Evolutionary conservation across 1,140 invertebrate genomes (phyloP).

Genomic region (Neotoxoptera formosana): DNA sequence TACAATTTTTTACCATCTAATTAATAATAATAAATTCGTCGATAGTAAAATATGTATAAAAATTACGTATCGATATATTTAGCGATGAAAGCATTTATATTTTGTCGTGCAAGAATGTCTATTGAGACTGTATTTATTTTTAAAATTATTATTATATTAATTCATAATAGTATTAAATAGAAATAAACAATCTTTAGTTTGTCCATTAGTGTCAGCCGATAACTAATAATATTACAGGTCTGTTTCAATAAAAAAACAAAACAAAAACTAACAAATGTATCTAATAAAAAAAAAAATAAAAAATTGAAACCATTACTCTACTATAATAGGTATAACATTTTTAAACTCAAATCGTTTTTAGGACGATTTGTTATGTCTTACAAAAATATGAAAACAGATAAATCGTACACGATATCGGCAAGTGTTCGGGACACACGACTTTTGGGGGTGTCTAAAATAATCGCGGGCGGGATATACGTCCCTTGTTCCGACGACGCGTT

Average conservation of each 20-base stretch:
- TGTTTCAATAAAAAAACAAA: not conserved
- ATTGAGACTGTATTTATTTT: not conserved
- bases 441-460: not conserved
- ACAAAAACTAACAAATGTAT: not conserved
- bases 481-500: too few species aligned
- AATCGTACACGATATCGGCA: not conserved
- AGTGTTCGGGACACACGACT: not conserved
- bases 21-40: not conserved
- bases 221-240: not conserved
- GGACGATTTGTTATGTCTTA: rapidly evolving
- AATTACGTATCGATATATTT: too few species aligned
- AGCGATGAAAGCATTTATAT: not conserved
- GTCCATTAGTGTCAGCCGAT: not conserved
- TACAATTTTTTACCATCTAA: not conserved
- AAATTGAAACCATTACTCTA: not conserved
- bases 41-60: too few species aligned
- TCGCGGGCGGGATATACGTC: too few species aligned
- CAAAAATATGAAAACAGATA: not conserved
- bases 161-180: not conserved
- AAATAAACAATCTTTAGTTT: not conserved
- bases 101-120: not conserved
- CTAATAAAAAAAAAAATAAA: not conserved
- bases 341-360: not conserved
- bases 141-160: not conserved
- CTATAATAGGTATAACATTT: not conserved